Evolutionary conservation across 37 sponge, comb jelly and placozoan genomes (phyloP), one percentile per base, ranked within the genome.

Genomic region (Hexactinellida sp.): DNA sequence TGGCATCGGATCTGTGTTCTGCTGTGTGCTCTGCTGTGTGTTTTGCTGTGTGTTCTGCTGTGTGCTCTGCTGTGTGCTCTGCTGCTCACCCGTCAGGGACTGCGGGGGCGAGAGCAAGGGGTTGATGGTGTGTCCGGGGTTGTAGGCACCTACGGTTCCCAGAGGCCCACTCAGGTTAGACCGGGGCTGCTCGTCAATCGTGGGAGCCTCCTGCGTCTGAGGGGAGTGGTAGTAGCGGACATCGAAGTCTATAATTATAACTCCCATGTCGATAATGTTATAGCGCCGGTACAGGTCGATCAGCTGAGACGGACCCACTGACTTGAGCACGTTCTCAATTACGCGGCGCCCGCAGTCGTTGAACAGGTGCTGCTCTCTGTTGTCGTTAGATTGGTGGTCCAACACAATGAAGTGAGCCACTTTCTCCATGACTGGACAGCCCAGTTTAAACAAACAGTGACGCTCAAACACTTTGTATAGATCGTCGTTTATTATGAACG

Each of bases 401-500:
- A 21, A 7, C 13, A 63, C 13, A 21, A 63, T 63, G 5, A 63
- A 63, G 19, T 63, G 19, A 7, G 19, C 76, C 34, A 63, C 76
- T 63, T 63, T 63, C 76, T 63, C 76, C 76, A 63, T 32, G 5
- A 63, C 76, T 25, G 76, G 76, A n/a, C 76, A 63, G 76, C 13
- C 21, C 30, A 63, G 21, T n/a, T 63, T 63, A 28, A 63, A 63
- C 76, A 63, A 21, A 63, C 76, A 63, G 34, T 63, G 76, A 10
- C 76, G 76, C 34, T 63, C 76, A 63, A 63, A 63, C 76, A 63
- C 76, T 23, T 63, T 63, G 13, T 63, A 63, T 1, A 63, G 34
- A 23, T 63, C 76, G 76, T 63, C 76, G 13, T 63, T 63, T 7
- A 63, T 63, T 3, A 63, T 63, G 13, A 63, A 63, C 25, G 76